Evolutionary conservation across 1,140 invertebrate species (phyloP), one percentile per base, ranked within the genome.

Genomic region (Ooceraea biroi): DNA sequence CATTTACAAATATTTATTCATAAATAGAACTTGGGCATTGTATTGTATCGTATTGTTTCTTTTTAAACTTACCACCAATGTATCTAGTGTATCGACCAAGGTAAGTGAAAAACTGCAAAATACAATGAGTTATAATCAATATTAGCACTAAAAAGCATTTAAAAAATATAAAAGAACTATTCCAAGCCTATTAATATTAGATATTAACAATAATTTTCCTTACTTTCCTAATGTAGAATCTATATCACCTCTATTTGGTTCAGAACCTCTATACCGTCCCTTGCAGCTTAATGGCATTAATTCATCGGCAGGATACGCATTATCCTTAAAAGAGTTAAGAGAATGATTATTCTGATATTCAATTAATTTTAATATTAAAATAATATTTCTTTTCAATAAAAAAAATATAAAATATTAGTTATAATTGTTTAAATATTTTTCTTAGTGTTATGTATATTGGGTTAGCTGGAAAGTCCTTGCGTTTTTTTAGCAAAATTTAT

Each of bases 221-320:
- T 96, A 99, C 98, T 99, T 99, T 95, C 99, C 99, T 78, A 99
- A 94, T 55, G 97, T 96, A 94, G 99, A 98, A 95, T 99, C 98
- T 94, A 99, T 98, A 93, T 99, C 99, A 10, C 99, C 99, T 82
- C 99, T 95, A 74, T 97, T 97, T 17, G 97, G 96, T 76, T 98
- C 97, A 27, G 97, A 95, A 7, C 97, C 97, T 88, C 98, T 95
- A 93, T 97, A 99, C 71, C 99, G 95, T 52, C 98, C 99, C 92
- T 97, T 97, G 94, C 99, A 99, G 92, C 97, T 98, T 30, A 99
- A 95, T 1, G 99, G 99, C 98, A 99, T 99, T 60, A 99, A 94
- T 94, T 99, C 99, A 96, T 99, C 99, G 36, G 98, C 98, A 80
- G 99, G 99, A 95, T 98, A 99, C 19, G 99, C 99, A 96, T 99